phyloP scores from a whole-genome alignment of 2,113 vertebrate species.

The Pomatorhinus ruficollis region DNA sequence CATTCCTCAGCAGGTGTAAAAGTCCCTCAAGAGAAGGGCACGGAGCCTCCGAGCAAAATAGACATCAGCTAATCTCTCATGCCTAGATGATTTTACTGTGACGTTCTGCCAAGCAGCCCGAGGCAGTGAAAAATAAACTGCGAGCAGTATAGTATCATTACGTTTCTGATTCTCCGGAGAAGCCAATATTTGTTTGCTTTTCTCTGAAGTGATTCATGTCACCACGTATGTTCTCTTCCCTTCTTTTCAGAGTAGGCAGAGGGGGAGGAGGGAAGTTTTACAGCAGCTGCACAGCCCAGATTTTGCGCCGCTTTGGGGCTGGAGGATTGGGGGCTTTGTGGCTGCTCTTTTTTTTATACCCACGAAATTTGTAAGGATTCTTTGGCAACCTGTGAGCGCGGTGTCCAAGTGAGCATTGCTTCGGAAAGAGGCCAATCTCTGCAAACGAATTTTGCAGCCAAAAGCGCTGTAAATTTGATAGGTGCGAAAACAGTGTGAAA shows the following conservation, averaged over 20 bases:
- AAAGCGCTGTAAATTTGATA: background rate
- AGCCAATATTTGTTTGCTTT: slow-evolving; percentile 67
- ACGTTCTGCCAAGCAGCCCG: slow-evolving; percentile 49
- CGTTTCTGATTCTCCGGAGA: slow-evolving; percentile 62
- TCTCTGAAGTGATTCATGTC: slow-evolving; percentile 60
- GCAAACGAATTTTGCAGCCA: background rate
- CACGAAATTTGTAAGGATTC: background rate
- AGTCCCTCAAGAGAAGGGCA: background rate
- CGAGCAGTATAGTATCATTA: slow-evolving; percentile 56
- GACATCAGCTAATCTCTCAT: slow-evolving; percentile 52
- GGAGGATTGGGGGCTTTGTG: background rate
- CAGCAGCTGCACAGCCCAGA: background rate
- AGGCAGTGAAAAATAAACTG: slow-evolving; percentile 67
- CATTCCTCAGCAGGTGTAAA: slow-evolving; percentile 47
- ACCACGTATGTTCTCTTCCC: background rate
- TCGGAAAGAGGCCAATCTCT: background rate
- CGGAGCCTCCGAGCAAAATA: slow-evolving; percentile 29
- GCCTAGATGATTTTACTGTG: slow-evolving; percentile 53
- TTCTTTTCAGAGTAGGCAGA: background rate
- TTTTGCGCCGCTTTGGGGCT: background rate
- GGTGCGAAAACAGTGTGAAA: rapidly evolving
- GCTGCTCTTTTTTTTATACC: background rate
- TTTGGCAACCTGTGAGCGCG: background rate
- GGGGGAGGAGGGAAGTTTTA: background rate
- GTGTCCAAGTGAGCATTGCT: background rate